Evolutionary conservation across 2,888 invertebrate species (phyloP).

Genomic region (Pedicia rivosa): DNA sequence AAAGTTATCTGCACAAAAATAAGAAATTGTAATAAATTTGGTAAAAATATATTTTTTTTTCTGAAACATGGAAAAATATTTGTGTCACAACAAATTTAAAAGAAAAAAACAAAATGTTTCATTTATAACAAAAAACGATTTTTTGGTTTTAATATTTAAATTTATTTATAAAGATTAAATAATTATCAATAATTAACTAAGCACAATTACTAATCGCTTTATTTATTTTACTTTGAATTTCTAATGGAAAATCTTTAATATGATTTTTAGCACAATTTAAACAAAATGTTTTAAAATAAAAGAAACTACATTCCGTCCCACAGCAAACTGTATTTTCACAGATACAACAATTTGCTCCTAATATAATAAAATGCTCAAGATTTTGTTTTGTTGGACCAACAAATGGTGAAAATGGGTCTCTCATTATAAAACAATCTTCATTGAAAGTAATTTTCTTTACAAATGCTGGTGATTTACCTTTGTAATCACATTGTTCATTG

Average conservation of each 20-base stretch:
- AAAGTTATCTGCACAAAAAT: too few species aligned
- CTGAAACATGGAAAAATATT: too few species aligned
- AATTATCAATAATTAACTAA: too few species aligned
- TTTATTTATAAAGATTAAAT: too few species aligned
- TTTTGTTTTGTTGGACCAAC: conserved; percentile 32
- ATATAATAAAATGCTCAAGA: conserved; percentile 51
- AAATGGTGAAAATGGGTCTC: conserved; percentile 68
- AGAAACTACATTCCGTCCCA: conserved; percentile 59
- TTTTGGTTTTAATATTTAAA: too few species aligned
- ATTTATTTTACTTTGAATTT: conserved; percentile 46
- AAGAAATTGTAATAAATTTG: too few species aligned
- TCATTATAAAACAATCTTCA: conserved; percentile 65
- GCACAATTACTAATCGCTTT: conserved; percentile 18
- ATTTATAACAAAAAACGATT: too few species aligned
- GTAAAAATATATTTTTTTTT: too few species aligned
- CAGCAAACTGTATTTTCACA: conserved; percentile 59
- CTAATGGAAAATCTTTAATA: conserved; percentile 45
- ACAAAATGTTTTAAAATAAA: conserved; percentile 60
- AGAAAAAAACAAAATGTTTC: too few species aligned
- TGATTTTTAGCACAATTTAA: conserved; percentile 45
- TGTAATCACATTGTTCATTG: conserved; percentile 56
- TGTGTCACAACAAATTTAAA: too few species aligned
- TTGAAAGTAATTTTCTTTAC: conserved; percentile 45
- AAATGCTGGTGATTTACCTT: conserved; percentile 59
- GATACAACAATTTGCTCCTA: conserved; percentile 58